These are phyloP conservation scores for Halocynthia aurantium DNA, from an alignment of 23 tunicate genomes.

Conservation along the genomic window DNA sequence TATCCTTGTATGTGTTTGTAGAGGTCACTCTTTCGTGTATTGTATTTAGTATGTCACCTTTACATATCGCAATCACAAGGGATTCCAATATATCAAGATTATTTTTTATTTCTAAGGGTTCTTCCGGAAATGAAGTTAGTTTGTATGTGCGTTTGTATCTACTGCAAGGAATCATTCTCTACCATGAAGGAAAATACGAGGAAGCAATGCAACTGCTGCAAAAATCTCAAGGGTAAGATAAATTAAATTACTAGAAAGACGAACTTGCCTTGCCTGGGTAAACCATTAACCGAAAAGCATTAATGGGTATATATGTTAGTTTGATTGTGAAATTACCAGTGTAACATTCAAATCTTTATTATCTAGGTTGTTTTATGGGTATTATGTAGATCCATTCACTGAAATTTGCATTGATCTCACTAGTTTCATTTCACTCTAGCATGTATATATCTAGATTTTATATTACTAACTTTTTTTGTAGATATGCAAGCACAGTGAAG, in stretches of 20 bases:
- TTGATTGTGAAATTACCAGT: not conserved
- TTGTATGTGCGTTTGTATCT: conserved; percentile 68
- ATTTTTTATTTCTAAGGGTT: conserved; percentile 12
- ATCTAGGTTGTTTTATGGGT: not conserved
- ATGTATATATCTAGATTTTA: not conserved
- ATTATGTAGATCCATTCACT: not conserved
- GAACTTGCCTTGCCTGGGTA: too few species aligned
- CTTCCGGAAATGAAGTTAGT: conserved; percentile 60
- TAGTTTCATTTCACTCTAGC: too few species aligned
- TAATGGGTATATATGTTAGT: too few species aligned
- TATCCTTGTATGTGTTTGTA: not conserved
- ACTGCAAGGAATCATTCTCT: conserved; percentile 57
- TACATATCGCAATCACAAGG: too few species aligned
- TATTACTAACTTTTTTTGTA: not conserved
- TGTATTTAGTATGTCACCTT: too few species aligned
- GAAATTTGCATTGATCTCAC: not conserved
- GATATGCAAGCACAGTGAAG: conserved; percentile 34
- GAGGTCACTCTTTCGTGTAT: not conserved
- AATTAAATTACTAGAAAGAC: too few species aligned
- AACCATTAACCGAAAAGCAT: too few species aligned
- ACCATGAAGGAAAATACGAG: conserved; percentile 34
- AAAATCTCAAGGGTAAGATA: conserved; percentile 37
- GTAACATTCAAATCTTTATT: not conserved
- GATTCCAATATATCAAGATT: not conserved
- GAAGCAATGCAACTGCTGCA: conserved; percentile 31